Evolutionary conservation across 2,888 invertebrate species (phyloP), one percentile per base, ranked within the genome.

Genomic region (Caenorhabditis imperialis): DNA sequence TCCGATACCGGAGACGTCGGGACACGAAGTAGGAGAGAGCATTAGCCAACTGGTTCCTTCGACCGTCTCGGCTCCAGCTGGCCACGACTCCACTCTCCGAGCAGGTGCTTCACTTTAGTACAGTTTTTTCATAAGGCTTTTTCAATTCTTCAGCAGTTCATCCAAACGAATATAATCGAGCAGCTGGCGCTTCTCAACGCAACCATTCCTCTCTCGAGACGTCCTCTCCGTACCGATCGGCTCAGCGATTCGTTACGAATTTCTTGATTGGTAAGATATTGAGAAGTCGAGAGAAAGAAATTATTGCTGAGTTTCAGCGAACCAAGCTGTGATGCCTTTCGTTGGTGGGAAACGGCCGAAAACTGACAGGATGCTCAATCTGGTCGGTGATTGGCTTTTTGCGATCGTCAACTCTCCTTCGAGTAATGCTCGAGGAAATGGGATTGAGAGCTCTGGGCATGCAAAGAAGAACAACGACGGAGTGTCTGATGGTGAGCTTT

Each of bases 301-400:
- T n/a, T n/a, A n/a, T n/a, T n/a, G n/a, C n/a, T n/a, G n/a, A n/a
- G 30, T 63, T 72, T 18, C 71, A 73, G 79, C 70, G 14, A 75
- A 74, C 23, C 77, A 71, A 30, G 69, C 54, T 3, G 37, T 54
- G 0, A 51, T 63, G 37, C 69, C 74, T 7, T 61, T 40, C 37
- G 54, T 76, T 12, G 72, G 79, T 16, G 44, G 27, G 14, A 57
- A 69, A 48, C 54, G 75, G 5, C 81, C 81, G 25, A 79, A 79
- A 51, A 77, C 77, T 35, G 81, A 81, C 42, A 57, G 78, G 33
- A 70, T 81, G 73, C 51, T 81, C 55, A 62, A 40, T 23, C 30
- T 81, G 47, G 62, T 76, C 3, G 79, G 79, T 23, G 73, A 78
- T 42, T 81, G 81, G 81, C 62, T 81, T 6, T 69, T 79, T 22